These are phyloP conservation scores for Antechinus flavipes DNA, from an alignment of 2,113 vertebrate species.

Conservation along the genomic window DNA sequence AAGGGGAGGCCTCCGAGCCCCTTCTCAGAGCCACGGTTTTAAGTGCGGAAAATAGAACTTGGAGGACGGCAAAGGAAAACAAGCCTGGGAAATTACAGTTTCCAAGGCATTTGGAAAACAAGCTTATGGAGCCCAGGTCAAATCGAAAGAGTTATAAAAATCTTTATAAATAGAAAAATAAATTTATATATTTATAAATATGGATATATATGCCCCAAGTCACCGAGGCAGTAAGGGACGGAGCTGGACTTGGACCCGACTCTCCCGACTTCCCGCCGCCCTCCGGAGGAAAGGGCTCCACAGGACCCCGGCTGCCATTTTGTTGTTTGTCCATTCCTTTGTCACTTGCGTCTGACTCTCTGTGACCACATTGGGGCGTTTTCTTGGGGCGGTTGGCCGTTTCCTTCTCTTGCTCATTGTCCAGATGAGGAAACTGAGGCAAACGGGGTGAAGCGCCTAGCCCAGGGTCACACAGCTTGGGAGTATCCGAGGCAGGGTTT, in stretches of 20 bases:
- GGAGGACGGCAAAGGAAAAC: not conserved
- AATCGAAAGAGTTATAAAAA: too few species aligned
- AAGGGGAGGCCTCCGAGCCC: not conserved
- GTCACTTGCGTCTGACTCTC: too few species aligned
- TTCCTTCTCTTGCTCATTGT: not conserved
- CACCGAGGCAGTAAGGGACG: not conserved
- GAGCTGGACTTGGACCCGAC: not conserved
- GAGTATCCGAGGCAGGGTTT: not conserved
- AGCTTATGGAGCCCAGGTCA: not conserved
- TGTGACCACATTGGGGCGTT: not conserved
- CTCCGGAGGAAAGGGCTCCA: not conserved
- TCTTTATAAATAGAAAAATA: too few species aligned
- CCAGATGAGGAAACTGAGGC: not conserved
- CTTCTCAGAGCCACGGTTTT: not conserved
- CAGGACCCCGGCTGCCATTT: too few species aligned
- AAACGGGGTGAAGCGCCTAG: too few species aligned
- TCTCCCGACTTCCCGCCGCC: not conserved
- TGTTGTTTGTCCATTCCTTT: too few species aligned
- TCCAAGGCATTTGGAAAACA: not conserved
- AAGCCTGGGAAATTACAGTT: not conserved
- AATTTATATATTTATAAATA: too few species aligned
- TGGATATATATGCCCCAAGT: not conserved
- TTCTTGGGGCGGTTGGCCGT: too few species aligned
- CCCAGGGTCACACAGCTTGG: not conserved
- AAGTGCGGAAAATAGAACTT: not conserved